Base-by-base conservation (phyloP, 2,888 invertebrate species). In the Drosophila mimica region DNA sequence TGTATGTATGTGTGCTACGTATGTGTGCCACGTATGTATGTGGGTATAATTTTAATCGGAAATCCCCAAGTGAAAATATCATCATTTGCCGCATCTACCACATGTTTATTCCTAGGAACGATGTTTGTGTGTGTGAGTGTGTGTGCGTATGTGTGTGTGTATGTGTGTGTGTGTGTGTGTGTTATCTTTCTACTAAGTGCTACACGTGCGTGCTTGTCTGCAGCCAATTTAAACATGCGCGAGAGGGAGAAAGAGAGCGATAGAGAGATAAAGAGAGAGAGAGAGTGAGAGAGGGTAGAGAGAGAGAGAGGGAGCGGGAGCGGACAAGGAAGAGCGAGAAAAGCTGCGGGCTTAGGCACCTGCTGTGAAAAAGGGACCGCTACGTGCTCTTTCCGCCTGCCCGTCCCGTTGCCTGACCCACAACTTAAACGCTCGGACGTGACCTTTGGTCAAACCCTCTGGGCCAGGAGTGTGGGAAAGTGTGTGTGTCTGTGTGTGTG, bases 331-430 rank as follows among this genome's bases (percentile, higher is more conserved):
- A 20, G 13, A 46, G 7, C 8, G 8, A 51, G 28, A 11, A 51
- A 31, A 43, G 31, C 20, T 4, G 57, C 31, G 15, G 30, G 56
- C 9, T 15, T 20, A 11, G 33, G 46, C 67, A 54, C 76, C 76
- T 71, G 76, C 75, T 75, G 75, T 13, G 75, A 53, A 59, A 48
- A 38, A 25, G 38, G 56, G 62, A 30, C 30, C 38, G 54, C 20
- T 74, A 74, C 77, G 77, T 78, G 75, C 60, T 49, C 60, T 62
- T 70, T 38, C 40, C 61, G 54, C 38, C 49, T 51, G 59, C 58
- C 67, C 51, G 52, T 34, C 38, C 46, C 58, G 43, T 36, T 48
- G 53, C 17, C 46, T 46, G 36, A 31, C 48, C 65, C 28, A 60
- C 64, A 60, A 30, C 34, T 43, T 30, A 40, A 58, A 53, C 74